Evolutionary conservation across 1,140 invertebrate genomes (phyloP).

Genomic region (Plectus sambesii): DNA sequence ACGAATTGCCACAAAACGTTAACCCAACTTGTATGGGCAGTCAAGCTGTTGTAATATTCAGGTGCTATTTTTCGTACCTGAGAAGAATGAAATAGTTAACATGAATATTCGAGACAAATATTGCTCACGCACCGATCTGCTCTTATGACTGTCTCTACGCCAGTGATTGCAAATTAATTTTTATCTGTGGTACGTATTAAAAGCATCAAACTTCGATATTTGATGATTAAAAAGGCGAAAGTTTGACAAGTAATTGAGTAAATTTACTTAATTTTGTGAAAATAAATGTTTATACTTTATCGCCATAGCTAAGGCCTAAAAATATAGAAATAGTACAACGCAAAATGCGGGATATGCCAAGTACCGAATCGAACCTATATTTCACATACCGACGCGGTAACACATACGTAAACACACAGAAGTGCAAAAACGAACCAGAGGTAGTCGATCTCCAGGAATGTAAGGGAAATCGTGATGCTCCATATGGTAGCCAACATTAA

Average conservation of each 20-base stretch:
- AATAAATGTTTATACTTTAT: too few relatives aligned
- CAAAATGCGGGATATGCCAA: too few relatives aligned
- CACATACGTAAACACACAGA: slow-evolving; percentile 7
- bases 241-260: slow-evolving; percentile 8
- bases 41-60: slow-evolving; percentile 88
- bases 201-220: too few relatives aligned
- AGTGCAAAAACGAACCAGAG: slow-evolving; percentile 57
- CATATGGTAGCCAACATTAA: slow-evolving; percentile 73
- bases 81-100: slow-evolving; percentile 11
- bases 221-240: too few relatives aligned
- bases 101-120: too few relatives aligned
- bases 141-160: too few relatives aligned
- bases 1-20: slow-evolving; percentile 89
- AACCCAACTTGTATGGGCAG: slow-evolving; percentile 82
- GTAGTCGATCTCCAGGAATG: slow-evolving; percentile 69
- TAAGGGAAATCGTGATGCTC: slow-evolving; percentile 46
- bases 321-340: too few relatives aligned
- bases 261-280: slow-evolving; percentile 5
- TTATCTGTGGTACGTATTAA: too few relatives aligned
- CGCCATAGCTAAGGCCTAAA: too few relatives aligned
- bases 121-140: too few relatives aligned
- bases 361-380: too few relatives aligned
- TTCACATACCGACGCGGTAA: neutral
- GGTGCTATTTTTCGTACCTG: slow-evolving; percentile 80
- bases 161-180: too few relatives aligned